Base-by-base conservation (phyloP, 1,140 invertebrate species). In the Solenopsis fugax region DNA sequence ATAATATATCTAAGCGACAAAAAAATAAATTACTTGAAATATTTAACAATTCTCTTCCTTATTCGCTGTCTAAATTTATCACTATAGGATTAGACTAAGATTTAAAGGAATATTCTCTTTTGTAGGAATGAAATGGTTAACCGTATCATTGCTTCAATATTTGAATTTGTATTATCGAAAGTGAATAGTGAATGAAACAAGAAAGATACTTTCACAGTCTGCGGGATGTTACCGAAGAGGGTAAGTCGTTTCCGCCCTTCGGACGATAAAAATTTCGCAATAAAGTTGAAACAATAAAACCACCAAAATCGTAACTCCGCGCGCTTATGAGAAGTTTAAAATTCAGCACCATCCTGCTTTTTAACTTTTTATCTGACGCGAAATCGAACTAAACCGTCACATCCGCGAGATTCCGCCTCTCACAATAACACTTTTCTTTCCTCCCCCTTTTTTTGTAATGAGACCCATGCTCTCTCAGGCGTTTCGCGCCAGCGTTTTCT, bases 301-400 rank as follows among this genome's bases (percentile, higher is more conserved):
- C 37, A 21, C 7, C 9, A 75, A 84, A 75, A 73, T 73, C 52
- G 67, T 58, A 82, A 82, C 67, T 56, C 41, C 9, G 41, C 34
- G 64, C 37, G 67, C 18, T 60, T 29, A 84, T 48, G 69, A 50
- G 54, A 84, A 73, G 54, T 75, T 84, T 84, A 60, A 84, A 84
- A 73, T 84, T 84, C 80, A 73, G 41, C 80, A 37, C 69, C 80
- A 48, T 73, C 29, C 80, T 73, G 80, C 67, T 54, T 73, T 84
- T 84, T 84, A 60, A 84, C 67, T 50, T 84, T 82, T 84, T 73
- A 84, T 24, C 67, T 50, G 67, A 50, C 80, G 3, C 24, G 41
- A 82, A 58, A 54, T 62, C 54, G 54, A 58, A 84, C 67, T 48
- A 73, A 84, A 84, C 56, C 69, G 41, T 52, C 69, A 82, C 41